Evolutionary conservation across 2,888 invertebrate species (phyloP).

Genomic region (Microplitis manilae): DNA sequence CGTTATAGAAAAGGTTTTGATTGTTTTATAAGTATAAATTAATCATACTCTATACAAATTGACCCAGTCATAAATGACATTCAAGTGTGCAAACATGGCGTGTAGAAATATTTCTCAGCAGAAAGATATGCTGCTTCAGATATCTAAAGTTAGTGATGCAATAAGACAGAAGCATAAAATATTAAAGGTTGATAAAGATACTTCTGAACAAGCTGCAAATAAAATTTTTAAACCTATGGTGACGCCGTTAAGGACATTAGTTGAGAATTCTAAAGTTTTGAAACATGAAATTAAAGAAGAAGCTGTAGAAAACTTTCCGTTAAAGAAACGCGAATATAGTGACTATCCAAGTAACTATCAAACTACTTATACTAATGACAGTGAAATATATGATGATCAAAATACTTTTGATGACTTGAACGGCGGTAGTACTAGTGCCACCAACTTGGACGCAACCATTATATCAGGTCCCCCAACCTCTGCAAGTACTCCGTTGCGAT

Average conservation of each 20-base stretch:
- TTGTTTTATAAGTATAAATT: conserved; percentile 17
- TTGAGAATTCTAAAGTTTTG: conserved; percentile 51
- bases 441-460: too few species aligned
- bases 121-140: too few species aligned
- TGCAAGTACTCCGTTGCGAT: too few species aligned
- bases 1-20: too few species aligned
- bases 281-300: background rate
- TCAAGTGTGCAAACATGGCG: conserved; percentile 38
- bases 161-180: conserved; percentile 3
- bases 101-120: background rate
- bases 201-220: background rate
- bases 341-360: too few species aligned
- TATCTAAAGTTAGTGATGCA: background rate
- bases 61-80: conserved; percentile 18
- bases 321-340: background rate
- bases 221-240: background rate
- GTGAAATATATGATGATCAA: too few species aligned
- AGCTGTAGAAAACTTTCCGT: too few species aligned
- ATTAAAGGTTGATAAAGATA: background rate
- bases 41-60: conserved; percentile 8
- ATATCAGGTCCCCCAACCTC: too few species aligned
- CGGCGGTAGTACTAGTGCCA: too few species aligned
- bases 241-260: conserved; percentile 40
- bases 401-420: too few species aligned
- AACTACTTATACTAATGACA: too few species aligned